These are phyloP conservation scores for Volucella inflata DNA, from an alignment of 2,888 invertebrate genomes.

Conservation along the genomic window DNA sequence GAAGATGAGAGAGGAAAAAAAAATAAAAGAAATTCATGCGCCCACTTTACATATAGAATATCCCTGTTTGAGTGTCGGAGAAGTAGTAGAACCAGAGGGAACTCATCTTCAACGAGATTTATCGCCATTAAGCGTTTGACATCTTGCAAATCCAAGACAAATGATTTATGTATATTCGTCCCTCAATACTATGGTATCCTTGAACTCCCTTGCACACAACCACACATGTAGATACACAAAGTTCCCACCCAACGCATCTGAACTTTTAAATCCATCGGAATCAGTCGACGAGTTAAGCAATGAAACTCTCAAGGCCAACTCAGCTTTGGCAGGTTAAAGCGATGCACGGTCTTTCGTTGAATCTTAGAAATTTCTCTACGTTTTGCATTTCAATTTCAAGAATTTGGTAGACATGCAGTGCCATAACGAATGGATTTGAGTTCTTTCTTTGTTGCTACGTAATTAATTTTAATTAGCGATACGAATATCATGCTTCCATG, in stretches of 20 bases:
- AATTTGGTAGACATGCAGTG: neutral
- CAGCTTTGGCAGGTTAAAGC: conserved; percentile 16
- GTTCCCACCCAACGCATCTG: neutral
- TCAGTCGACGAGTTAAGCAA: conserved; percentile 6
- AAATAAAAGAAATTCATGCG: neutral
- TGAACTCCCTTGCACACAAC: conserved; percentile 48
- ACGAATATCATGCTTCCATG: too few relatives aligned
- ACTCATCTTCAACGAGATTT: conserved; percentile 54
- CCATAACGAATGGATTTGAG: conserved; percentile 13
- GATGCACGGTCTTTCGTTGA: conserved; percentile 34
- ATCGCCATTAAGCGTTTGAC: conserved; percentile 71
- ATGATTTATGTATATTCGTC: conserved; percentile 61
- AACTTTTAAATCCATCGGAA: neutral
- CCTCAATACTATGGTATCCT: conserved; percentile 49
- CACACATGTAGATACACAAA: neutral
- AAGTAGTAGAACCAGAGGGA: conserved; percentile 14
- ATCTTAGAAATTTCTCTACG: conserved; percentile 13
- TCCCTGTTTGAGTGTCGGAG: conserved; percentile 5
- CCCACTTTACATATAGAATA: neutral
- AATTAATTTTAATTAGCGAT: conserved; percentile 64
- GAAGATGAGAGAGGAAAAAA: neutral
- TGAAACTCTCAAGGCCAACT: conserved; percentile 35
- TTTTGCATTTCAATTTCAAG: conserved; percentile 11
- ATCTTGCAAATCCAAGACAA: conserved; percentile 67
- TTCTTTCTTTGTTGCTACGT: conserved; percentile 29